phyloP scores from a whole-genome alignment of 2,113 vertebrate genomes.

The Cinclus cinclus region DNA sequence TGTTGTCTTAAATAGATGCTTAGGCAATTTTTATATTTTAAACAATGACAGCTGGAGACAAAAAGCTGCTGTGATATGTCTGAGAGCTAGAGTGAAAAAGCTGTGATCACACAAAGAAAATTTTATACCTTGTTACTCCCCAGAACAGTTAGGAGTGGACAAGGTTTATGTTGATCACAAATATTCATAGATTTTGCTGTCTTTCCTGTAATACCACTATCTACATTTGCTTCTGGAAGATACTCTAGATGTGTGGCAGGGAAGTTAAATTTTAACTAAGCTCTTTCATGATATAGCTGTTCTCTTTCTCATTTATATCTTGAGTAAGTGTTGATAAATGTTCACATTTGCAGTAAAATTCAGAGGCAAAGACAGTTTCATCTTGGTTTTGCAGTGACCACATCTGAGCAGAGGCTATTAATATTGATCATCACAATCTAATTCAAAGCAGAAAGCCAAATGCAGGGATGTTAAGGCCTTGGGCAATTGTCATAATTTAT shows the following conservation, averaged over 20 bases:
- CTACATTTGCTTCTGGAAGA: slow-evolving; percentile 2
- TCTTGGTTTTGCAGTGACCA: slow-evolving; percentile 15
- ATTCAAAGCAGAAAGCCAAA: slow-evolving; percentile 37
- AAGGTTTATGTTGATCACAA: not conserved
- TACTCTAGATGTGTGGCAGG: not conserved
- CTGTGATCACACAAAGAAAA: not conserved
- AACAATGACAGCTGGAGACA: not conserved
- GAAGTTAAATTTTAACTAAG: slow-evolving; percentile 41
- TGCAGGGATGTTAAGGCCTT: not conserved
- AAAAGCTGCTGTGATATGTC: not conserved
- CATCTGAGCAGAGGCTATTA: slow-evolving; percentile 44
- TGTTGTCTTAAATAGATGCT: not conserved
- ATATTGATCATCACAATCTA: slow-evolving; percentile 43
- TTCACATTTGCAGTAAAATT: slow-evolving; percentile 45
- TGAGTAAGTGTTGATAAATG: slow-evolving; percentile 23
- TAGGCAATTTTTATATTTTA: not conserved
- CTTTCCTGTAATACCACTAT: not conserved
- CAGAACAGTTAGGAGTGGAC: not conserved
- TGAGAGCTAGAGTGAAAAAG: not conserved
- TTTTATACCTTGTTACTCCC: not conserved
- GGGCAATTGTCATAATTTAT: slow-evolving; percentile 11
- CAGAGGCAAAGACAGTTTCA: not conserved
- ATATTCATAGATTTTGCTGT: slow-evolving; percentile 3
- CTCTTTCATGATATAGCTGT: not conserved
- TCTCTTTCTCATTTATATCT: slow-evolving; percentile 28